Evolutionary conservation across 2,113 vertebrate species (phyloP), one percentile per base, ranked within the genome.

Genomic region (Pachycephala philippinensis): DNA sequence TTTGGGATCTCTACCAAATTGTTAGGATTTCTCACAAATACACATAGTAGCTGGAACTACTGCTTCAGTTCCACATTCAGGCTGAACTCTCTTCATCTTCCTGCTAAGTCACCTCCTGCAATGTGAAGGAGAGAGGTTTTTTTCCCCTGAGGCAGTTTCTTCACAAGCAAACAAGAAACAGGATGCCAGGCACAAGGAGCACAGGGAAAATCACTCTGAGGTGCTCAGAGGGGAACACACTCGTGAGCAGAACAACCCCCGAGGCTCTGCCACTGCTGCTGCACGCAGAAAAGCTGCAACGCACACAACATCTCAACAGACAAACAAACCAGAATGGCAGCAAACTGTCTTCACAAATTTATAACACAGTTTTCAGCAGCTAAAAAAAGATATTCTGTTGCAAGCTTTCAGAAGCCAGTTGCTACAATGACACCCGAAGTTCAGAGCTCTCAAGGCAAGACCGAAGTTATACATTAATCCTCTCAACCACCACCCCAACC

Each of bases 101-200:
- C 79, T 60, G 44, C 31, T 33, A 89, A 39, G 49, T 63, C 72
- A 94, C 60, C 76, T 89, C 35, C 59, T 37, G 39, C 33, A 66
- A 45, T 0, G 2, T 19, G 15, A 76, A 92, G 30, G 52, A 76
- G 23, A 9, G 15, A 14, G 15, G 0, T 4, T 9, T 15, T 87
- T 54, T 24, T 6, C 0, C 30, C 33, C 31, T 5, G 13, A 68
- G 61, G 39, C 31, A 35, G 13, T 50, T 87, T 17, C 56, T 45
- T 81, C 52, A 81, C 1, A 7, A 77, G 69, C 68, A 92, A 89
- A 83, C 54, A 86, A 74, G 84, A 80, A 74, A 57, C 10, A 0
- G 4, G 45, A 76, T 66, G 59, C 37, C 60, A 81, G 72, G 53
- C 69, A 65, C 30, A 10, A 33, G 35, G 24, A 90, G 57, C 24